Base-by-base conservation (phyloP, 1,140 invertebrate genomes). In the Chymomyza costata region DNA sequence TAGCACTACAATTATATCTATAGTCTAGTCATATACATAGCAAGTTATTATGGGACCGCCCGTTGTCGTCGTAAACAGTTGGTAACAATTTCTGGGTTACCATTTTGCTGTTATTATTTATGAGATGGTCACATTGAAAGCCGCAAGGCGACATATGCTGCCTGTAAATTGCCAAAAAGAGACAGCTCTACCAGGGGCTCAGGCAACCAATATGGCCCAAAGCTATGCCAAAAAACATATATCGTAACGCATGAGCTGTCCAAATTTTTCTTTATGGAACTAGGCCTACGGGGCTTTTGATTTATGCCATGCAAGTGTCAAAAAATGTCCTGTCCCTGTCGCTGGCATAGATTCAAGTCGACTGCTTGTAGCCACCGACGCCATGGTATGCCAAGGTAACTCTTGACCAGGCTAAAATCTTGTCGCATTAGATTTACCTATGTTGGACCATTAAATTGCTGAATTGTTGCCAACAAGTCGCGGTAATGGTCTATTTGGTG, bases 301-400 rank as follows among this genome's bases (percentile, higher is more conserved):
- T 80, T 80, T 80, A 80, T 80, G 73, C 73, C 64, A 73, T 54
- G 64, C 73, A 80, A 81, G 73, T 80, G 73, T 80, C 73, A 80
- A 65, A 81, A 81, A 80, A 68, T 80, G 73, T 80, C 73, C 73
- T 80, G 73, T 81, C 81, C 68, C 73, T 48, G 49, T 39, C 50
- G 67, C 61, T 39, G 48, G 54, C 70, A 66, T 54, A 76, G 70
- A 76, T 76, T 78, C 19, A 28, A 30, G 21, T 15, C 70, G 37
- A 58, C 44, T 62, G 31, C 43, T 52, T 49, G 28, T 16, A 11
- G 40, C 43, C 50, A 66, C 25, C 19, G 6, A 17, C 15, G 21
- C 28, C 11, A 28, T 40, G 30, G 11, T 34, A 3, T 13, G 32
- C 13, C 32, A 3, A 25, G 21, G 3, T 8, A 8, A 16, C 58